Evolutionary conservation across 2,797 vertebrate genomes (phyloP).

Genomic region (Podarcis lilfordi): DNA sequence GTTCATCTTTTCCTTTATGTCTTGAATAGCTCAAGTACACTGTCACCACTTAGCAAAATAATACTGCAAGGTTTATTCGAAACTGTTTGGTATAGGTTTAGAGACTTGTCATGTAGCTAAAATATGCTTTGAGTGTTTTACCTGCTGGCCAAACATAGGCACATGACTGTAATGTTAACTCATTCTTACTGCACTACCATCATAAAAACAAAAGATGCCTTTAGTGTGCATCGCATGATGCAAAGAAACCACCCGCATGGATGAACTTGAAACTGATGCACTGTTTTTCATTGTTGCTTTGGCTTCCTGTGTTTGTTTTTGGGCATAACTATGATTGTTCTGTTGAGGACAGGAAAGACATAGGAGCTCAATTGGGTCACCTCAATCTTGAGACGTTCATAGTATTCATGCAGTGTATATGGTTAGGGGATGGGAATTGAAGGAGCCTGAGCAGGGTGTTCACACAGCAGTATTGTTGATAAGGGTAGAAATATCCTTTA

Average conservation of each 20-base stretch:
- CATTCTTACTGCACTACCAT: neutral
- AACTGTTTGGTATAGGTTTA: neutral
- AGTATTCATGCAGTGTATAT: constrained; percentile 22
- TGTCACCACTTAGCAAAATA: constrained; percentile 4
- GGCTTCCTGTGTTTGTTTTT: neutral
- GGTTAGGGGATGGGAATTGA: neutral
- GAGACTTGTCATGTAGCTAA: constrained; percentile 15
- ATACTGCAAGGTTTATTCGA: constrained; percentile 24
- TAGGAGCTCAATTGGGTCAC: constrained; percentile 23
- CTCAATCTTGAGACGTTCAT: constrained; percentile 9
- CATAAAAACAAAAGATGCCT: neutral
- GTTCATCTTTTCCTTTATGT: neutral
- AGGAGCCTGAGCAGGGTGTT: neutral
- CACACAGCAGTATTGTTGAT: constrained; percentile 14
- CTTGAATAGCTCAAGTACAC: constrained; percentile 14
- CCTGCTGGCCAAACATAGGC: neutral
- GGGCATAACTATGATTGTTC: neutral
- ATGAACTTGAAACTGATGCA: neutral
- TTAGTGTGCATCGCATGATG: neutral
- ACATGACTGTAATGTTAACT: neutral
- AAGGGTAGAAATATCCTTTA: constrained; percentile 17
- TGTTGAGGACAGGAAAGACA: constrained; percentile 41
- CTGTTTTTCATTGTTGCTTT: neutral
- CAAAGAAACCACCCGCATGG: neutral
- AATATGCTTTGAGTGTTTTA: neutral